Conservation (phyloP, 2,888 invertebrate genomes). For the Pseudoips prasinana region DNA sequence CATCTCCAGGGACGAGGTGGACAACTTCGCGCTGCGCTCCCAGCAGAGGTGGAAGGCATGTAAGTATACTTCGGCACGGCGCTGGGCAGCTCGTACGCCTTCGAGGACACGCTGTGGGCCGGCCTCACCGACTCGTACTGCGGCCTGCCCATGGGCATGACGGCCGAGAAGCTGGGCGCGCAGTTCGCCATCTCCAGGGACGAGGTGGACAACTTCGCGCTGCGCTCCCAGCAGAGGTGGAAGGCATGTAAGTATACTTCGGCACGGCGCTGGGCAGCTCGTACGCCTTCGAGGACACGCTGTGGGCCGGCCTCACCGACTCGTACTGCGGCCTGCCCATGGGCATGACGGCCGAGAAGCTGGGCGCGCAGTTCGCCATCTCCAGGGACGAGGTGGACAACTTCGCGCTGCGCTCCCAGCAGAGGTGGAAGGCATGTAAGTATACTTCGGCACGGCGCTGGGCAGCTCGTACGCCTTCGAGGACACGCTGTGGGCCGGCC, state of each 20-base stretch:
- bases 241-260: conserved; percentile 89
- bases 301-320: conserved; percentile 94
- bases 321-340: conserved; percentile 95
- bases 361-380: conserved; percentile 90
- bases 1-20: conserved; percentile 90
- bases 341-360: conserved; percentile 97
- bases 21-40: conserved; percentile 91
- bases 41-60: conserved; percentile 94
- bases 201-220: conserved; percentile 92
- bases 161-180: conserved; percentile 94
- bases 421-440: conserved; percentile 91
- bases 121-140: conserved; percentile 92
- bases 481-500: conserved; percentile 92
- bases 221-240: conserved; percentile 94
- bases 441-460: conserved; percentile 90
- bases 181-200: conserved; percentile 90
- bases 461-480: conserved; percentile 90
- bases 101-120: conserved; percentile 96
- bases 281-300: conserved; percentile 91
- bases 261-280: conserved; percentile 92
- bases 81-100: conserved; percentile 87
- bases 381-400: conserved; percentile 92
- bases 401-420: conserved; percentile 93
- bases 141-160: conserved; percentile 96
- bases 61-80: conserved; percentile 90